Conservation (phyloP, 2,113 vertebrate species). For the Perognathus longimembris region DNA sequence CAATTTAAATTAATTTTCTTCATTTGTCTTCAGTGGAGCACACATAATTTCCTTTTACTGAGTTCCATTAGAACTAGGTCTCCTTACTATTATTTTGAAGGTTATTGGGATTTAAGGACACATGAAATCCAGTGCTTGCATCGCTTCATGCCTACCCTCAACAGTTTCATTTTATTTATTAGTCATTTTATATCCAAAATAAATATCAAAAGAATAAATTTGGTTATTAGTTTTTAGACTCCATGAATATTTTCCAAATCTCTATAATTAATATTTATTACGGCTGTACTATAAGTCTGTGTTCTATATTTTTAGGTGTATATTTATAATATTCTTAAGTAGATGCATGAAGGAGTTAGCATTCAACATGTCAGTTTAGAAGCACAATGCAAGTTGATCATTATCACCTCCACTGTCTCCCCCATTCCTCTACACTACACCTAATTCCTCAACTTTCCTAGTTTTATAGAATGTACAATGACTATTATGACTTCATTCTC, state of each 20-base stretch:
- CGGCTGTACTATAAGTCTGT: not conserved
- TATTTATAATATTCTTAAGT: too few species aligned
- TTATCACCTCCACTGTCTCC: too few species aligned
- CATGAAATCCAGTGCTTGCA: not conserved
- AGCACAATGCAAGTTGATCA: too few species aligned
- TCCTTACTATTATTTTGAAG: not conserved
- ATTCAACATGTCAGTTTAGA: too few species aligned
- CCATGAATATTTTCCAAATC: not conserved
- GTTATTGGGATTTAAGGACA: not conserved
- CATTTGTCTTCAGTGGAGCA: not conserved
- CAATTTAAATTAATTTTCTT: slow-evolving; percentile 36
- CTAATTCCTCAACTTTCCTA: too few species aligned
- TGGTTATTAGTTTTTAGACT: slow-evolving; percentile 1
- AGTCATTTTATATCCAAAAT: not conserved
- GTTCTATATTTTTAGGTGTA: not conserved
- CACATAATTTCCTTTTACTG: not conserved
- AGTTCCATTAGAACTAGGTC: not conserved
- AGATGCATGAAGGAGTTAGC: too few species aligned
- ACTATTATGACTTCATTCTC: too few species aligned
- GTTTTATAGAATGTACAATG: too few species aligned
- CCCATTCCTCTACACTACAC: too few species aligned
- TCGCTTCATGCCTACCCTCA: not conserved
- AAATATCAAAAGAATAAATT: not conserved
- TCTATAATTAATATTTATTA: not conserved
- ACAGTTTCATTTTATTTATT: not conserved